Conservation (phyloP, 2,888 invertebrate genomes). For the Eupithecia vulgata region DNA sequence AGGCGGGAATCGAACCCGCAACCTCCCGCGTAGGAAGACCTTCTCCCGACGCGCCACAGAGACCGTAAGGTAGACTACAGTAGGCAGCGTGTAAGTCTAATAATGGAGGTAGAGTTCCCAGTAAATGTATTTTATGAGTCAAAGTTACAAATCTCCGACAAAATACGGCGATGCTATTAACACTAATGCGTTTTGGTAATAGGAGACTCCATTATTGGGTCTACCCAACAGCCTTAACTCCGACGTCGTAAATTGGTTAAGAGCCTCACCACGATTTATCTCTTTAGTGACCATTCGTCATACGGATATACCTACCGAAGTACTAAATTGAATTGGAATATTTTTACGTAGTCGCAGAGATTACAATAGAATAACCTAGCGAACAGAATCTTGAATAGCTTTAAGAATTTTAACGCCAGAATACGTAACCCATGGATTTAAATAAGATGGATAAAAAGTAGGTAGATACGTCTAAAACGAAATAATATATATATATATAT, state of each 20-base stretch:
- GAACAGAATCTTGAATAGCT: neutral
- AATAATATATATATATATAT: too few species aligned
- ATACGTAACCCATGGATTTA: neutral
- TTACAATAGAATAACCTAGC: neutral
- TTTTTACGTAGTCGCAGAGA: neutral
- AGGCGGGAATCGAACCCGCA: too few species aligned
- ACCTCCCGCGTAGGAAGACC: too few species aligned
- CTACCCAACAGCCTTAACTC: slow-evolving; percentile 26
- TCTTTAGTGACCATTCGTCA: slow-evolving; percentile 41
- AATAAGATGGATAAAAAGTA: neutral
- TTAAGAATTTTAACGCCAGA: neutral
- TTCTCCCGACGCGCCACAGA: too few species aligned
- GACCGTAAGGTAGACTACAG: neutral
- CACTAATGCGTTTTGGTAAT: slow-evolving; percentile 37
- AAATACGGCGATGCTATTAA: slow-evolving; percentile 29
- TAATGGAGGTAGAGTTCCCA: neutral
- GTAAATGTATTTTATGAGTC: slow-evolving; percentile 2
- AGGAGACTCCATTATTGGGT: slow-evolving; percentile 28
- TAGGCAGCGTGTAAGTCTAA: too few species aligned
- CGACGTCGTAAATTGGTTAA: slow-evolving; percentile 55
- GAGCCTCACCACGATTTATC: slow-evolving; percentile 51
- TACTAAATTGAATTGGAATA: slow-evolving; percentile 1
- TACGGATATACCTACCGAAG: slow-evolving; percentile 11
- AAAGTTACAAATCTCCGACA: slow-evolving; percentile 16
- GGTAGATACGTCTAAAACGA: too few species aligned